A percentile compares a stretch with the other conserved stretches of the same genome.
These are phyloP conservation scores for Anguilla japonica DNA, from an alignment of 2,113 vertebrate species.

Conservation along the genomic window DNA sequence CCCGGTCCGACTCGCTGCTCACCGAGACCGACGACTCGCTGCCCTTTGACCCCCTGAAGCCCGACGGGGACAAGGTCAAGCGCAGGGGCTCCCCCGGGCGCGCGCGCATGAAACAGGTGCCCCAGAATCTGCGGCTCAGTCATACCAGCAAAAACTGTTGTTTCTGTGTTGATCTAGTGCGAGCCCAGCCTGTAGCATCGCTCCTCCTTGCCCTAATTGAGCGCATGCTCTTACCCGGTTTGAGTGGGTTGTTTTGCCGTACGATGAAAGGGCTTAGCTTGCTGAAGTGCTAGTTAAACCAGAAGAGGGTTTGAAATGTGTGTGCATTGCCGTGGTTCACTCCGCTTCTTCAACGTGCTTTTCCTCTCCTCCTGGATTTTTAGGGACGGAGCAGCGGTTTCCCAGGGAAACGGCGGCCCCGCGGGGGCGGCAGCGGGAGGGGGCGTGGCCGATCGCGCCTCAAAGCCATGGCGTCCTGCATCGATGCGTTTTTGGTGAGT, in stretches of 20 bases:
- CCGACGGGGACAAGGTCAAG: constrained; percentile 84
- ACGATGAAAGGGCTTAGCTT: too few relatives aligned
- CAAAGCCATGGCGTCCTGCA: constrained; percentile 94
- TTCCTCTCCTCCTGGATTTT: constrained; percentile 11
- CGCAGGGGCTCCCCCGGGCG: constrained; percentile 90
- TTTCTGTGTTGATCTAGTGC: not conserved
- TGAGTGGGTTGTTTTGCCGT: too few relatives aligned
- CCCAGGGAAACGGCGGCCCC: constrained; percentile 87
- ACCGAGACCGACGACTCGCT: constrained; percentile 91
- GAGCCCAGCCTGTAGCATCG: too few relatives aligned
- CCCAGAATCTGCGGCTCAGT: not conserved
- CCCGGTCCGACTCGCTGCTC: constrained; percentile 77
- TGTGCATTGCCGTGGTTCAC: not conserved
- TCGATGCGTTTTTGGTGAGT: constrained; percentile 93
- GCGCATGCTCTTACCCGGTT: too few relatives aligned
- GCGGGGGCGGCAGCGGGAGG: constrained; percentile 80
- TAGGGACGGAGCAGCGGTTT: constrained; percentile 94
- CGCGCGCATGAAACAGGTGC: constrained; percentile 90
- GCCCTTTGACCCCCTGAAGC: constrained; percentile 82
- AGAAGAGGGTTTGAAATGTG: too few relatives aligned
- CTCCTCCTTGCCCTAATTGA: not conserved
- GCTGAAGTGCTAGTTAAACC: too few relatives aligned
- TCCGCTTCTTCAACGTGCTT: not conserved
- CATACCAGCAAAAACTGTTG: too few relatives aligned
- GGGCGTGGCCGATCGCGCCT: constrained; percentile 90